phyloP scores from a whole-genome alignment of 1,140 invertebrate species.

The Odontomachus brunneus region DNA sequence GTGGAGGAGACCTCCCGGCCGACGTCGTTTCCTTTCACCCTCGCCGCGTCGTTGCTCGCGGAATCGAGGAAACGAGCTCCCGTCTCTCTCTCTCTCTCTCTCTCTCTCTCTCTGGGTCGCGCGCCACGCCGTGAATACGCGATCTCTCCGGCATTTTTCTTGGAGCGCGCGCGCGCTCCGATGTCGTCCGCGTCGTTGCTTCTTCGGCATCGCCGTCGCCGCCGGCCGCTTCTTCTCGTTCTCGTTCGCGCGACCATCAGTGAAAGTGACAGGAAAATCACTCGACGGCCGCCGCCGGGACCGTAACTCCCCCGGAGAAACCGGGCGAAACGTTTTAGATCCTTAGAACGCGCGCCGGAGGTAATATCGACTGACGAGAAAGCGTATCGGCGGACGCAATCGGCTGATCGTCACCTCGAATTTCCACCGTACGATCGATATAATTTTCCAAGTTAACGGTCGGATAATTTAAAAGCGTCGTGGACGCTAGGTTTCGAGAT shows the following conservation, averaged over 20 bases:
- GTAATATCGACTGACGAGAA: constrained; percentile 58
- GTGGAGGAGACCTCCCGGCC: constrained; percentile 1
- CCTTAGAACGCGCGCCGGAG: not conserved
- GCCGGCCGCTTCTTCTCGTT: constrained; percentile 20
- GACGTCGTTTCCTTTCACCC: constrained; percentile 47
- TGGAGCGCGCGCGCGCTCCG: not conserved
- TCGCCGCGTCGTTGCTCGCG: constrained; percentile 28
- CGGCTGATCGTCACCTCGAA: constrained; percentile 14
- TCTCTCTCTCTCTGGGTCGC: not conserved
- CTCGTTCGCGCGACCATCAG: constrained; percentile 33
- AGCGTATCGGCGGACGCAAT: constrained; percentile 73
- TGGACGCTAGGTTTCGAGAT: not conserved
- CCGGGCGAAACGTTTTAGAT: constrained; percentile 43
- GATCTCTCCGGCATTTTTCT: constrained; percentile 33
- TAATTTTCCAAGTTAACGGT: not conserved
- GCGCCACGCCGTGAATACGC: constrained; percentile 46
- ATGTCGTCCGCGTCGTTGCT: constrained; percentile 18
- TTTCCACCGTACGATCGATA: constrained; percentile 8
- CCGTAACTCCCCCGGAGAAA: constrained; percentile 54
- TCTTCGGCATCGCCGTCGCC: constrained; percentile 23
- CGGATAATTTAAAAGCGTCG: not conserved
- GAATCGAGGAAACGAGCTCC: constrained; percentile 9
- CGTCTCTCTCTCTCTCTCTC: constrained; percentile 1
- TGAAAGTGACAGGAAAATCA: constrained; percentile 67
- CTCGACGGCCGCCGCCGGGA: constrained; percentile 33